Evolutionary conservation across 2,888 invertebrate species (phyloP).

Genomic region (Callyntrura guangdongensis): DNA sequence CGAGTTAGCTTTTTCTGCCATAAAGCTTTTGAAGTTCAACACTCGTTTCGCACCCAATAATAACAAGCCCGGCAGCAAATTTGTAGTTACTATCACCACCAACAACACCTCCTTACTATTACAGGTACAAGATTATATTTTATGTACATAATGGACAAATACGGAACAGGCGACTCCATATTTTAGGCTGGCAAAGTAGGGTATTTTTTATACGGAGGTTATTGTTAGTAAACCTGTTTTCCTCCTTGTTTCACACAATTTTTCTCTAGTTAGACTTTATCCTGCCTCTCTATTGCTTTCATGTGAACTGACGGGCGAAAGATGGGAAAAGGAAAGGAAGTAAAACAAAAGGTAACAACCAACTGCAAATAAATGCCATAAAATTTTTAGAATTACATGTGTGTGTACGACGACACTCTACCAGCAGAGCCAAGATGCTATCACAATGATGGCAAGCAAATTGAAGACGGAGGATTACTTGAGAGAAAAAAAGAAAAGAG

Average conservation of each 20-base stretch:
- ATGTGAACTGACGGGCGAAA: conserved; percentile 24
- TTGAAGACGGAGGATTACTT: conserved; percentile 1
- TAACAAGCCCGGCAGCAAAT: conserved; percentile 46
- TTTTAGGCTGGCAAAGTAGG: background rate
- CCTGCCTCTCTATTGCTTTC: conserved; percentile 45
- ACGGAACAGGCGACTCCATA: background rate
- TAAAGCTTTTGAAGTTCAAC: conserved; percentile 47
- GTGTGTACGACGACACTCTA: background rate
- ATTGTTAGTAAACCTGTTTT: conserved; percentile 20
- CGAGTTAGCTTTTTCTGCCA: background rate
- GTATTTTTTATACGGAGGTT: background rate
- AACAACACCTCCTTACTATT: background rate
- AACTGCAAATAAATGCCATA: conserved; percentile 53
- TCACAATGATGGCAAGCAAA: background rate
- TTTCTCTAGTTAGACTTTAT: conserved; percentile 23
- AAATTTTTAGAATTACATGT: conserved; percentile 52
- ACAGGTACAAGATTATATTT: no score
- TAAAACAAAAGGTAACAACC: conserved; percentile 44
- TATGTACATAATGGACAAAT: background rate
- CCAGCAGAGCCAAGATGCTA: background rate
- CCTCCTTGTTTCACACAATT: background rate
- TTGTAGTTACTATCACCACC: conserved; percentile 35
- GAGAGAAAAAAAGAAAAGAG: background rate
- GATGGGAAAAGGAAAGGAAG: conserved; percentile 30
- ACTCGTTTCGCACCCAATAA: conserved; percentile 49